Evolutionary conservation across 2,797 vertebrate species (phyloP), one percentile per base, ranked within the genome.

Genomic region (Phyllotis vaccarum): DNA sequence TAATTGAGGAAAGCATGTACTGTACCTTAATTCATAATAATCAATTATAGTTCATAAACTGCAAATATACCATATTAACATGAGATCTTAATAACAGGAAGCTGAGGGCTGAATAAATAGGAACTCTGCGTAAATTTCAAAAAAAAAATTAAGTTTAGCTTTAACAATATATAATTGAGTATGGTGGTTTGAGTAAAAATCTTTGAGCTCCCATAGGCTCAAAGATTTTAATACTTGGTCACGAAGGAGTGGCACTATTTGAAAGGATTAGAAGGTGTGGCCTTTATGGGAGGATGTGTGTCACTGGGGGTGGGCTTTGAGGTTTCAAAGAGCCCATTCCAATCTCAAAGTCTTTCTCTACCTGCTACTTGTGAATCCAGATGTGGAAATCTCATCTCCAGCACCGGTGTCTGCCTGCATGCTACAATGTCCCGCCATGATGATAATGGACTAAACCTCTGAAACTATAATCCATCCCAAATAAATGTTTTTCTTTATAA

Each of bases 71-170:
- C 9, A 4, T 3, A 70, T 12, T 64, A 54, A 40, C 24, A 43
- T 22, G 10, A 64, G 27, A 37, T 34, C 34, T 46, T 75, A 90
- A 49, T 46, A 79, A 91, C 3, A 43, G 24, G 52, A 94, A 87
- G 64, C 2, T 24, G 2, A 37, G 16, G 21, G 1, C 9, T 22
- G 2, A 9, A 17, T 54, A 66, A 76, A 92, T 81, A 52, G 60
- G 16, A 90, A 88, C 43, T 88, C 76, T 80, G 10, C 16, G 21
- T 54, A 34, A 56, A 3, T 12, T 3, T 40, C 40, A 74, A 95
- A 78, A 90, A 52, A 74, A 95, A 78, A 90, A 52, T 17, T 43
- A 82, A 78, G 27, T 76, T 76, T 40, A 83, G 94, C 62, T 95
- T 80, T 79, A 46, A 74, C 43, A 27, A 29, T 66, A 74, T 24